phyloP scores from a whole-genome alignment of 2,113 vertebrate genomes.

The Anoura caudifer region DNA sequence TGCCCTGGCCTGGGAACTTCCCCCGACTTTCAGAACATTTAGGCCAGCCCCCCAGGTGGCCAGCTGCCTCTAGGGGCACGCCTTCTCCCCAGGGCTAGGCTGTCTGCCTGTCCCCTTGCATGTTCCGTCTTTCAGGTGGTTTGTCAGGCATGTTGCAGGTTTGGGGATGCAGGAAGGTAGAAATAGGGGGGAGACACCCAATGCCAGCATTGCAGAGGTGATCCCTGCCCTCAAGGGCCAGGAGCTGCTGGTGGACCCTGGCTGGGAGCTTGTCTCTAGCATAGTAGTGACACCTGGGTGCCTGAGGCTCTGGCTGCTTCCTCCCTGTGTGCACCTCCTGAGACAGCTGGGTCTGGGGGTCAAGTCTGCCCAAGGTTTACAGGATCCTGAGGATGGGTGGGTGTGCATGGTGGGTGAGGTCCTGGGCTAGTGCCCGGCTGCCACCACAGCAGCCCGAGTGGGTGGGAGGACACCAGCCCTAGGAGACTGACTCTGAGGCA shows the following conservation, averaged over 20 bases:
- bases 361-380: background rate
- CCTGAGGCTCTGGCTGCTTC: accelerated
- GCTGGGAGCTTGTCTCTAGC: accelerated
- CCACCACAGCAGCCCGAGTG: background rate
- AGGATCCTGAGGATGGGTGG: background rate
- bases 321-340: accelerated
- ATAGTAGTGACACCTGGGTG: accelerated
- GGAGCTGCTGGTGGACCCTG: background rate
- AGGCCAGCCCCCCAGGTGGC: background rate
- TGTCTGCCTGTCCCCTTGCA: accelerated
- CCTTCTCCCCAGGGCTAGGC: accelerated
- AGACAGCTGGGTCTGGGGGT: background rate
- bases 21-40: background rate
- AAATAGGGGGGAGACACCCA: accelerated
- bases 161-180: background rate
- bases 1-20: background rate
- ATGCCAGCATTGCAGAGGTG: background rate
- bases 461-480: background rate
- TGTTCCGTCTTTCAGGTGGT: too few species aligned
- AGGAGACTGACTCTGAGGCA: accelerated
- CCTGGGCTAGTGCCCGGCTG: background rate
- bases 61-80: accelerated
- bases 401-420: background rate
- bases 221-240: accelerated
- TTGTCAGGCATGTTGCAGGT: accelerated